Evolutionary conservation across 2,113 vertebrate species (phyloP), one percentile per base, ranked within the genome.

Genomic region (Notothenia coriiceps): DNA sequence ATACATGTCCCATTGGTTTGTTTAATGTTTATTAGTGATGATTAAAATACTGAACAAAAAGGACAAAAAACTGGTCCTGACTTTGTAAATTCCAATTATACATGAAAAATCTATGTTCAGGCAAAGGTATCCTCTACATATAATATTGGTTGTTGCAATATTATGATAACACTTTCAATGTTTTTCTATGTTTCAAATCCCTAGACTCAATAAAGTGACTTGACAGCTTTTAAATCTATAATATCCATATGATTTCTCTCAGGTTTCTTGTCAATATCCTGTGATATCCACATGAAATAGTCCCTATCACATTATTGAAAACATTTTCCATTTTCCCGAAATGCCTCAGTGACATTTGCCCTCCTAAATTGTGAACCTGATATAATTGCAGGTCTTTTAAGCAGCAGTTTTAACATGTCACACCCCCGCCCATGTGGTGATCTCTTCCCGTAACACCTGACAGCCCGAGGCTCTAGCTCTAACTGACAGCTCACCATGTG

Each of bases 401-500:
- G 67, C 10, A 15, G 6, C 44, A 17, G 5, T 33, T 20, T 68
- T 14, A 50, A 56, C 63, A 44, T 33, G 51, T 70, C 57, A 59
- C 44, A 51, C 65, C 51, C 64, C 14, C 12, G 0, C 33, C n/a
- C 35, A 2, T 6, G 50, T 6, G 5, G 4, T n/a, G 67, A 77
- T 17, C 9, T 62, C 49, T 4, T 11, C 11, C 64, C 57, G 49
- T 29, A 25, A 12, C 20, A 1, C 68, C 49, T 22, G 60, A 54
- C 55, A 35, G 64, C 29, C 40, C 8, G 51, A n/a, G 57, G 44
- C 56, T 3, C 10, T 0, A 1, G 1, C 9, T 44, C 63, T 50
- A 56, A 56, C 76, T 54, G 79, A 65, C 57, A 61, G 17, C 35
- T 14, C 7, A 44, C 29, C 64, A 46, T n/a, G 74, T 69, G 70